phyloP scores from a whole-genome alignment of 2,797 vertebrate species.

The Zalophus californianus region DNA sequence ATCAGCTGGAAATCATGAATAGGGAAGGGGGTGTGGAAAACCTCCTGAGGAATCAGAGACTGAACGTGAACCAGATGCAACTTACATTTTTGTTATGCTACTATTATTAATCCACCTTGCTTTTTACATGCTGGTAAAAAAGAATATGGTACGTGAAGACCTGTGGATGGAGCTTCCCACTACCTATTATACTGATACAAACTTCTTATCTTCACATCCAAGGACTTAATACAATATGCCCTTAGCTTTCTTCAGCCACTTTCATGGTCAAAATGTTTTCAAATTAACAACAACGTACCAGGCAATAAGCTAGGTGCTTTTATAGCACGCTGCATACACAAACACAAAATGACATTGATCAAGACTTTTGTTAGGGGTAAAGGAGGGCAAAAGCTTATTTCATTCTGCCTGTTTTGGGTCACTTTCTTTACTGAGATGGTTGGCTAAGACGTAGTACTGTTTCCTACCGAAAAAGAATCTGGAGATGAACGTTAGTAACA shows the following conservation, averaged over 20 bases:
- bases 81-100: constrained; percentile 48
- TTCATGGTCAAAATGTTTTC: neutral
- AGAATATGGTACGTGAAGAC: neutral
- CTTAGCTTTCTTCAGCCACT: neutral
- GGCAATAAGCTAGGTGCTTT: neutral
- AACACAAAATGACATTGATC: neutral
- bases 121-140: neutral
- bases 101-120: neutral
- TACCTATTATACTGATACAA: neutral
- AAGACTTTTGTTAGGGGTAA: neutral
- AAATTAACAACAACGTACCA: neutral
- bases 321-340: neutral
- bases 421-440: neutral
- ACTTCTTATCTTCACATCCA: neutral
- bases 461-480: neutral
- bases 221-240: neutral
- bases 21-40: constrained; percentile 1
- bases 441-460: neutral
- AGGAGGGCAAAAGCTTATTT: neutral
- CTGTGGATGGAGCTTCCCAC: neutral
- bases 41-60: constrained; percentile 48
- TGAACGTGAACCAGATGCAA: constrained; percentile 53
- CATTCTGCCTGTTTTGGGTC: neutral
- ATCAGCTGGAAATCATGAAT: constrained; percentile 60
- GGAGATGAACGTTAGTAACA: neutral